Conservation (phyloP, 2,797 vertebrate genomes). For the Acanthis flammea region DNA sequence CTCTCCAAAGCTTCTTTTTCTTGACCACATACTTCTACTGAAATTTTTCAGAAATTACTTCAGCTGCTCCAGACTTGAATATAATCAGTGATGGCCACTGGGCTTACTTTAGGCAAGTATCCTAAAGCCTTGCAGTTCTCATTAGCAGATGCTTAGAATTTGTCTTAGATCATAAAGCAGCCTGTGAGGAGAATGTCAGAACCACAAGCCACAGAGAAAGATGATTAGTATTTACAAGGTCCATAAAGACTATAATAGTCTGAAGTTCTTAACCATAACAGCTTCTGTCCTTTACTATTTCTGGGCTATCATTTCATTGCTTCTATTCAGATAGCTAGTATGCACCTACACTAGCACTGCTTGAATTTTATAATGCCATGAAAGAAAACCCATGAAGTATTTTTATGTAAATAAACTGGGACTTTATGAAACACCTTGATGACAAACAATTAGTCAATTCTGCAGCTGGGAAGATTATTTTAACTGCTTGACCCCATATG, state of each 20-base stretch:
- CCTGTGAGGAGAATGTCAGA: not conserved
- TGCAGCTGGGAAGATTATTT: not conserved
- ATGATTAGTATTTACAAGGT: accelerated
- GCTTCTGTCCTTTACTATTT: not conserved
- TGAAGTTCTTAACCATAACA: not conserved
- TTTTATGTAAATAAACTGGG: not conserved
- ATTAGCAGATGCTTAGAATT: not conserved
- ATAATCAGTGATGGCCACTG: not conserved
- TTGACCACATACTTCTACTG: not conserved
- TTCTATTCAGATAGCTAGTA: not conserved
- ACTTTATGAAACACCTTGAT: not conserved
- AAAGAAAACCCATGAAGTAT: not conserved
- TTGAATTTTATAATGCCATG: not conserved
- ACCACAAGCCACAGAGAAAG: not conserved
- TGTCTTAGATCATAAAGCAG: not conserved
- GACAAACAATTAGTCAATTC: not conserved
- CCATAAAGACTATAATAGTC: not conserved
- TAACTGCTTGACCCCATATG: not conserved
- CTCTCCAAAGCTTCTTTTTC: not conserved
- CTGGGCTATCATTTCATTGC: not conserved
- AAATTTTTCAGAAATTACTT: not conserved
- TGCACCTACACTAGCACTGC: not conserved
- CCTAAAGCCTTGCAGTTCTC: not conserved
- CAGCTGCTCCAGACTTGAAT: not conserved
- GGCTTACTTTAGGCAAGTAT: not conserved